phyloP scores from a whole-genome alignment of 2,797 vertebrate species.

The Dipus sagitta region DNA sequence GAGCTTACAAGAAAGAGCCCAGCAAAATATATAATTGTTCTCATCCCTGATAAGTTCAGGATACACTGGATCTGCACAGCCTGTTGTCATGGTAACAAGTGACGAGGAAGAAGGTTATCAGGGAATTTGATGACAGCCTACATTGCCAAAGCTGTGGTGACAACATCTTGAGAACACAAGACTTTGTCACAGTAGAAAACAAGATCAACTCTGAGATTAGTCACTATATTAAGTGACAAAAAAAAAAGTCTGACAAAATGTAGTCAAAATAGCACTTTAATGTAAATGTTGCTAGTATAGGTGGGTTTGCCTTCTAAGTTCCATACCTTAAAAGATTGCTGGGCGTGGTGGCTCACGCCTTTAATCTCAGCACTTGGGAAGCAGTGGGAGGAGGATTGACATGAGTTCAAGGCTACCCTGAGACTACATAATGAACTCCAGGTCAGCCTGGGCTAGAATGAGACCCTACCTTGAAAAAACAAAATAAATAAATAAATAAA shows the following conservation, averaged over 20 bases:
- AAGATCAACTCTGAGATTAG: neutral
- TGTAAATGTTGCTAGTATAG: neutral
- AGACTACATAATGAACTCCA: too few species aligned
- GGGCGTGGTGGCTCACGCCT: too few species aligned
- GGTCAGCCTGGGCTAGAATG: too few species aligned
- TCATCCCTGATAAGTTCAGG: neutral
- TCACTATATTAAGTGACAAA: neutral
- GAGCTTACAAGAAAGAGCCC: neutral
- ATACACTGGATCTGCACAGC: neutral
- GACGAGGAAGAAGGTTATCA: neutral
- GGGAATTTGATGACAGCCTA: neutral
- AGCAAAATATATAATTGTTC: neutral
- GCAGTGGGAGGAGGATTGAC: too few species aligned
- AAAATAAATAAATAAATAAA: too few species aligned
- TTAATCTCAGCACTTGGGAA: too few species aligned
- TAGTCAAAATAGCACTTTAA: neutral
- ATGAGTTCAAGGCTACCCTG: too few species aligned
- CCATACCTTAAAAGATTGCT: too few species aligned
- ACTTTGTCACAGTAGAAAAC: neutral
- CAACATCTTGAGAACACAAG: neutral
- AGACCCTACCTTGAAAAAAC: too few species aligned
- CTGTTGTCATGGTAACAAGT: neutral
- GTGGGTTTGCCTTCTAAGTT: neutral
- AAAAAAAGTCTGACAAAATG: neutral
- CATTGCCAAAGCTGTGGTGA: neutral